Evolutionary conservation across 2,113 vertebrate genomes (phyloP), one percentile per base, ranked within the genome.

Genomic region (Formicarius rufipectus): DNA sequence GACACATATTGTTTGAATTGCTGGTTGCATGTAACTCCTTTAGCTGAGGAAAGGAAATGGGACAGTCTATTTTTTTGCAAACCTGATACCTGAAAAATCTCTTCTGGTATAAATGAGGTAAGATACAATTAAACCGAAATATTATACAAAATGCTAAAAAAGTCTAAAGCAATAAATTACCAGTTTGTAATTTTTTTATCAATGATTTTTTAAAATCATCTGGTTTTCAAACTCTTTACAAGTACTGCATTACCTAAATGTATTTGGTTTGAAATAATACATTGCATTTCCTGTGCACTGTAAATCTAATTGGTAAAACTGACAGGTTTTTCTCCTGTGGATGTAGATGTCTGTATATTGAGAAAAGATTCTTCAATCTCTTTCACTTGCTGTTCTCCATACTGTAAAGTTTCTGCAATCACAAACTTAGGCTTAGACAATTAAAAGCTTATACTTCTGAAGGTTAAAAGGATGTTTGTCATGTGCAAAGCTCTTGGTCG

Each of bases 91-190:
- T 42, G 96, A 96, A 97, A 63, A 55, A 11, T 83, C 87, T 92
- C 12, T 80, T 89, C 39, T 31, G 22, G 42, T 90, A 44, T 74
- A 93, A 85, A 72, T 91, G 95, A 98, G 98, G 98, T 98, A 98
- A 96, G 98, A 68, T 17, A 39, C 37, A 4, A 11, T 85, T 88
- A 87, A 56, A 74, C 4, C 76, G 45, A 92, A 89, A 78, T 97
- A 92, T 44, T 95, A 94, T 95, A 9, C 44, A 86, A 93, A 90
- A 42, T 6, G 3, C 31, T 76, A 31, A 25, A 69, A 53, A 81
- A 53, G 7, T 19, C 21, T 80, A 66, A 75, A 77, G 25, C 12
- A 59, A 79, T 42, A 72, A 23, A 49, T 60, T 40, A 67, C 45
- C 25, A 83, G 30, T 45, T 94, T 82, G 11, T 17, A 78, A 74